Evolutionary conservation across 2,113 vertebrate genomes (phyloP).

Genomic region (Synodontis membranacea): DNA sequence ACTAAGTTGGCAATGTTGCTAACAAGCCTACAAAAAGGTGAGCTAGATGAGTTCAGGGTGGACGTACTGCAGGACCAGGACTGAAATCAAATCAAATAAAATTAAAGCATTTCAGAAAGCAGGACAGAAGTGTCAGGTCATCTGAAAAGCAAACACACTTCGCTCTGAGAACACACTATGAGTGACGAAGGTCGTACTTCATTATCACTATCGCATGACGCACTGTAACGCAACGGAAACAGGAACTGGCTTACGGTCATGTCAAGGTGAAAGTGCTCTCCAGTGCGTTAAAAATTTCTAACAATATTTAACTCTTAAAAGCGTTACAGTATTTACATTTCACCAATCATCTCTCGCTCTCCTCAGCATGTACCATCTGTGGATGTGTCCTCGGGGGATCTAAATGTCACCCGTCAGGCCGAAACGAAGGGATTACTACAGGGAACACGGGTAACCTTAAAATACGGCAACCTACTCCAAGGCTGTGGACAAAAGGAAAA

Average conservation of each 20-base stretch:
- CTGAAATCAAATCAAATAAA: no score
- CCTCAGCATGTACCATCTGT: not conserved
- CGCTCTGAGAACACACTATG: not conserved
- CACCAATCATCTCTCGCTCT: not conserved
- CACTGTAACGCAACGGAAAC: not conserved
- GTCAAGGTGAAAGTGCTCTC: not conserved
- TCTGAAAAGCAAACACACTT: not conserved
- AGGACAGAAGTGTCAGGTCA: not conserved
- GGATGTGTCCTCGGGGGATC: not conserved
- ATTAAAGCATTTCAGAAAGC: not conserved
- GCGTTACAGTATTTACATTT: conserved; percentile 24
- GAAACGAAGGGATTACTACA: conserved; percentile 35
- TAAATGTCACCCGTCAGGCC: conserved; percentile 39
- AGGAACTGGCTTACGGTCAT: not conserved
- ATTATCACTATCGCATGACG: no score
- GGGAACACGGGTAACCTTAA: conserved; percentile 30
- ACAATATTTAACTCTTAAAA: conserved; percentile 49
- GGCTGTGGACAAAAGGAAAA: conserved; percentile 44
- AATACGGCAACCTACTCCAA: conserved; percentile 13
- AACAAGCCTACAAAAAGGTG: no score
- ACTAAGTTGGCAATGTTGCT: no score
- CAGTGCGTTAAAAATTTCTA: conserved; percentile 12
- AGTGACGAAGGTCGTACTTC: not conserved
- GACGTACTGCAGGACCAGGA: not conserved
- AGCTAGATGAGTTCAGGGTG: not conserved